Percentiles rank a stretch among this genome's conserved stretches.
Conservation (phyloP, 2,888 invertebrate genomes). For the Gymnoscelis rufifasciata region DNA sequence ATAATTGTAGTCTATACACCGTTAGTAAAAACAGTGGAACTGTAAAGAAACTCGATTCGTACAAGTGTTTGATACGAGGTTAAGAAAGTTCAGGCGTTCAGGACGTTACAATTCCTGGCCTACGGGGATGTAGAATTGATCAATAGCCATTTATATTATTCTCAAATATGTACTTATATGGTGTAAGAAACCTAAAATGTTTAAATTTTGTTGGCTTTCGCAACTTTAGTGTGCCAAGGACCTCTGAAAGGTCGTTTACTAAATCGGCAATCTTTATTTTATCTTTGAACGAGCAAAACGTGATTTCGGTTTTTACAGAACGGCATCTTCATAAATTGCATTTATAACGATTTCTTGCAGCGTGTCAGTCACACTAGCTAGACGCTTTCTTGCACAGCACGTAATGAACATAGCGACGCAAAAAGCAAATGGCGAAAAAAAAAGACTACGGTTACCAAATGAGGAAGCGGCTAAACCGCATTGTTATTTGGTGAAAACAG, state of each 20-base stretch:
- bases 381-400: constrained; percentile 8
- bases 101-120: not conserved
- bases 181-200: constrained; percentile 39
- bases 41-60: no score
- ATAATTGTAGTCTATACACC: constrained; percentile 13
- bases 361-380: constrained; percentile 8
- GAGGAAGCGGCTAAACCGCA: constrained; percentile 38
- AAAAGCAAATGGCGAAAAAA: constrained; percentile 25
- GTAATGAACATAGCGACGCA: constrained; percentile 2
- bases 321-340: constrained; percentile 28
- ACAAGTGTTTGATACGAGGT: not conserved
- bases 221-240: constrained; percentile 68
- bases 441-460: constrained; percentile 35
- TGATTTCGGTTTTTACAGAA: constrained; percentile 52
- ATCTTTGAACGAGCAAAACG: constrained; percentile 53
- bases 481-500: constrained; percentile 39
- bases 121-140: not conserved
- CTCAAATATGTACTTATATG: not conserved
- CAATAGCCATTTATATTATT: not conserved
- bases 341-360: constrained; percentile 17
- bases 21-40: constrained; percentile 7
- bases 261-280: constrained; percentile 75
- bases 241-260: constrained; percentile 66
- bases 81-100: not conserved
- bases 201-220: constrained; percentile 59